These are phyloP conservation scores for Melitaea athalia DNA, from an alignment of 2,888 invertebrate species.

Conservation along the genomic window DNA sequence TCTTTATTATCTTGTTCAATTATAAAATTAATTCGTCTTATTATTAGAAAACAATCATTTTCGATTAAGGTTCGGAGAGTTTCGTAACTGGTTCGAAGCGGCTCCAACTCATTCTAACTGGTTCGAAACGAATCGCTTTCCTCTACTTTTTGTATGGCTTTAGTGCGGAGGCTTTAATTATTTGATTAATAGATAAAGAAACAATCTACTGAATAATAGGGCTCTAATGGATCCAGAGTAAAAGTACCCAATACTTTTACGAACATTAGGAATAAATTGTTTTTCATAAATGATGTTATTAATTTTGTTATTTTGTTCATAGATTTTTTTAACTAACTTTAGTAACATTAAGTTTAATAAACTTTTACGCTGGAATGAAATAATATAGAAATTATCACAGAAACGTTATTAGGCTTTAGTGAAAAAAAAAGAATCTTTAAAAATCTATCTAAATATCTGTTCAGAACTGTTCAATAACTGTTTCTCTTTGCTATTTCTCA, in stretches of 20 bases:
- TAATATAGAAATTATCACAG: too few species aligned
- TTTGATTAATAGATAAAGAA: constrained; percentile 2
- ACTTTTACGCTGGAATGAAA: too few species aligned
- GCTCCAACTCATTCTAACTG: background rate
- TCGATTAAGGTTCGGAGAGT: background rate
- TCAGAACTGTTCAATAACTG: too few species aligned
- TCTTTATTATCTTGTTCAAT: constrained; percentile 9
- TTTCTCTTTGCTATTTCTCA: too few species aligned
- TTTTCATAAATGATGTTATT: too few species aligned
- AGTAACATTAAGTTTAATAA: too few species aligned
- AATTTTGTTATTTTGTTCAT: too few species aligned
- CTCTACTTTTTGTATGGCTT: background rate
- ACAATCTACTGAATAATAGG: background rate
- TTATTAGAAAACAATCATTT: constrained; percentile 15
- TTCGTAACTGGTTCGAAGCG: constrained; percentile 9
- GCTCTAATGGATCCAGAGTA: background rate
- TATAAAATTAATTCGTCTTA: constrained; percentile 12
- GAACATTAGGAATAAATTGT: background rate
- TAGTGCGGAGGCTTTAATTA: background rate
- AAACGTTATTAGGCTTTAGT: too few species aligned
- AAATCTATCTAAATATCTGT: too few species aligned
- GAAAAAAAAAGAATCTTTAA: too few species aligned
- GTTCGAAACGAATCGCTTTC: background rate
- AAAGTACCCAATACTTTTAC: background rate
- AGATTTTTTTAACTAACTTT: too few species aligned